These are phyloP conservation scores for Nephila pilipes DNA, from an alignment of 1,140 invertebrate species.

Conservation along the genomic window DNA sequence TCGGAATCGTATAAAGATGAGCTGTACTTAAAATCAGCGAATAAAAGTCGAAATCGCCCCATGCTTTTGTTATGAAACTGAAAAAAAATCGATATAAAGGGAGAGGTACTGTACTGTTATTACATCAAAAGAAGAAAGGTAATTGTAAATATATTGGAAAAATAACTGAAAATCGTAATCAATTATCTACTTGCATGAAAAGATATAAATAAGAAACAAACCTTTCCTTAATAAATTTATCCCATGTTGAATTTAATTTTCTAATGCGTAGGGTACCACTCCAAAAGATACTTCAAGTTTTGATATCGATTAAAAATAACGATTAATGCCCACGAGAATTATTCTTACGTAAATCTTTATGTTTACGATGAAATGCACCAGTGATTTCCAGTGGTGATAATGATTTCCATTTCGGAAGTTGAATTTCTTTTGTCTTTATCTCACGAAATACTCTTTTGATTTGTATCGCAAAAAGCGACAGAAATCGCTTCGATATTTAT, in stretches of 20 bases:
- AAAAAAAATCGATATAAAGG: neutral
- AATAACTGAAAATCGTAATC: neutral
- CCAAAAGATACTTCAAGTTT: neutral
- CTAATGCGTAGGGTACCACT: neutral
- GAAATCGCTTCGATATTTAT: constrained; percentile 34
- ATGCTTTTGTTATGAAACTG: constrained; percentile 25
- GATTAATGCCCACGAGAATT: constrained; percentile 23
- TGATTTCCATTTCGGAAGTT: constrained; percentile 16
- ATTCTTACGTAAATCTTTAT: neutral
- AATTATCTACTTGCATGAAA: neutral
- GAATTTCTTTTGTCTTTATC: constrained; percentile 31
- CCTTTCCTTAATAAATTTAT: constrained; percentile 7
- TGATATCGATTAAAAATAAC: constrained; percentile 50
- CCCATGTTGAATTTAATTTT: constrained; percentile 4
- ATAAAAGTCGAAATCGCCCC: too few relatives aligned
- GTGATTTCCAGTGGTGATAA: neutral
- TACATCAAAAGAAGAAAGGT: neutral
- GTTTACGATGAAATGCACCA: neutral
- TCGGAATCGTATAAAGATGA: too few relatives aligned
- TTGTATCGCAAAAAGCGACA: neutral
- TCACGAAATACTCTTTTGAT: constrained; percentile 31
- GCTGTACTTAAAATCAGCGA: too few relatives aligned
- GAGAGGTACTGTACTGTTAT: neutral
- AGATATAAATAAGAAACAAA: neutral
- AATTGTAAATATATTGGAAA: neutral